A percentile compares a stretch with the other conserved stretches of the same genome.
Conservation (phyloP, 2,888 invertebrate species). For the Monopis laevigella region DNA sequence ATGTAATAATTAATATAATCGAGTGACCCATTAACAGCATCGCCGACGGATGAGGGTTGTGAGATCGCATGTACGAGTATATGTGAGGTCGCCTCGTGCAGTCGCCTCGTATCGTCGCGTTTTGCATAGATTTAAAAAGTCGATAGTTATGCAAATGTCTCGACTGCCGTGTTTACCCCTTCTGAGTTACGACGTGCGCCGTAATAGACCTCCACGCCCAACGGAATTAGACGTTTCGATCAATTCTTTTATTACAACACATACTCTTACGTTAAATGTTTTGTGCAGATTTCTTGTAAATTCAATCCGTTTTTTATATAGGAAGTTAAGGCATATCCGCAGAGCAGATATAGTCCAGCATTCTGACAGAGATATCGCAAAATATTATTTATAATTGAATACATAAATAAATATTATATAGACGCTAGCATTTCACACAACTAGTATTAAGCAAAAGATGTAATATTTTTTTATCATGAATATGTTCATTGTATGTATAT, state of each 20-base stretch:
- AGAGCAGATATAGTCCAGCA: no score
- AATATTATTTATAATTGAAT: no score
- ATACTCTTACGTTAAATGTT: slow-evolving; percentile 1
- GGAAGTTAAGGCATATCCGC: no score
- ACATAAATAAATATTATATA: no score
- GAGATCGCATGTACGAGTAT: slow-evolving; percentile 47
- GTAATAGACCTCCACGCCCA: slow-evolving; percentile 52
- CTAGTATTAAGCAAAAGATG: no score
- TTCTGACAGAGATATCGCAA: no score
- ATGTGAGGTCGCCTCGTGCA: slow-evolving; percentile 35
- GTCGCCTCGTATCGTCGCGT: slow-evolving; percentile 59
- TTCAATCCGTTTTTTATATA: no score
- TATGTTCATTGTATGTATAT: no score
- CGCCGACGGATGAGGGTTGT: slow-evolving; percentile 36
- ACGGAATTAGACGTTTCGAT: slow-evolving; percentile 44
- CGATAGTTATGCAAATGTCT: slow-evolving; percentile 62
- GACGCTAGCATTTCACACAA: no score
- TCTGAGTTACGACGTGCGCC: slow-evolving; percentile 58
- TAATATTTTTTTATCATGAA: no score
- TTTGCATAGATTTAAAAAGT: slow-evolving; percentile 67
- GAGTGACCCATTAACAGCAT: not conserved
- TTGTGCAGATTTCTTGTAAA: no score
- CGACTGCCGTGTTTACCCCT: slow-evolving; percentile 59
- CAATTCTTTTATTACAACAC: slow-evolving; percentile 1
- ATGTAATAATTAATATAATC: not conserved